phyloP scores from a whole-genome alignment of 2,888 invertebrate genomes.

The Meghimatium bilineatum region DNA sequence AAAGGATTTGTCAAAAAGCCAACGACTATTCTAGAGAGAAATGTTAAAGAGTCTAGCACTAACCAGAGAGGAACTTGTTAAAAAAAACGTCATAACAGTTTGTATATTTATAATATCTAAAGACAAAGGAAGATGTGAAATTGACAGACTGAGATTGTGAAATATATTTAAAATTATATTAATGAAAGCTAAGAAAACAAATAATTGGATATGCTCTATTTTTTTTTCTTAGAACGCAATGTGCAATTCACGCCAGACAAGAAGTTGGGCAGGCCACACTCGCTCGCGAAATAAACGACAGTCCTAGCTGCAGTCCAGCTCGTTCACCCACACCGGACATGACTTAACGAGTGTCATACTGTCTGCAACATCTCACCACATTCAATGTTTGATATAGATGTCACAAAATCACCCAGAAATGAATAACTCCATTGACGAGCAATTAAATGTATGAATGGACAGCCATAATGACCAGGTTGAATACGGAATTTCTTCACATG shows the following conservation, averaged over 20 bases:
- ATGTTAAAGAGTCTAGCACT: too few species aligned
- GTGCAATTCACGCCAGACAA: background rate
- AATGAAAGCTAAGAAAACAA: background rate
- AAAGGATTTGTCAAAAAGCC: too few species aligned
- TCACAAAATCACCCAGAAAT: background rate
- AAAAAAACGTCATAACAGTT: too few species aligned
- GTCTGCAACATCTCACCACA: background rate
- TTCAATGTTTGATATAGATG: background rate
- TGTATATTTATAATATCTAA: too few species aligned
- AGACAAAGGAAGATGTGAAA: too few species aligned
- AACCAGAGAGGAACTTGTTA: too few species aligned
- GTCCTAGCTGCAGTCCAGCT: constrained; percentile 12
- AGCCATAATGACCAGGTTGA: background rate
- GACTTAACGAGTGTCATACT: background rate
- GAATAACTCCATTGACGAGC: background rate
- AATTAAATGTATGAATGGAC: background rate
- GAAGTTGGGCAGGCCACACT: constrained; percentile 26
- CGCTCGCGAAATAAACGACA: constrained; percentile 31
- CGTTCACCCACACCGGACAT: background rate
- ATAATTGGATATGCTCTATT: background rate
- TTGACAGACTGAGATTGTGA: background rate
- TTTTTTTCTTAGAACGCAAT: constrained; percentile 19
- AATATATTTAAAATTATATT: background rate
- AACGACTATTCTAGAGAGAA: too few species aligned
- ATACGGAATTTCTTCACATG: background rate